Evolutionary conservation across 2,113 vertebrate genomes (phyloP).

Genomic region (Oceanites oceanicus): DNA sequence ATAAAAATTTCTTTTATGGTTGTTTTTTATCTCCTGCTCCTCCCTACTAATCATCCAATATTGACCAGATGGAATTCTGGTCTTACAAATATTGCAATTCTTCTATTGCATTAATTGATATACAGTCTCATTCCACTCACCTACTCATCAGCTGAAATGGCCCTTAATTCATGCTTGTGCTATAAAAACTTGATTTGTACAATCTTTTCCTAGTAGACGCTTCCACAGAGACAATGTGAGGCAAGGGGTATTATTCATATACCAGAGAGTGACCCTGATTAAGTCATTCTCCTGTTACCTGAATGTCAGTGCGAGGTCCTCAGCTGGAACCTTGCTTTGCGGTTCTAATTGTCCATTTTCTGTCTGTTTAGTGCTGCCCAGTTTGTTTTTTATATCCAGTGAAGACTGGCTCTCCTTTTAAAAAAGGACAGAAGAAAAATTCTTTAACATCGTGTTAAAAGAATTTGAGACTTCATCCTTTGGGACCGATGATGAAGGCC

Average conservation of each 20-base stretch:
- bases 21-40: not conserved
- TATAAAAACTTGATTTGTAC: not conserved
- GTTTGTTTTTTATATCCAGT: conserved; percentile 89
- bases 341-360: conserved; percentile 93
- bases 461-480: not conserved
- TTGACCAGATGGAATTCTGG: not conserved
- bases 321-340: conserved; percentile 83
- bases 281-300: conserved; percentile 73
- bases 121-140: not conserved
- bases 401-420: conserved; percentile 89
- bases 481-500: not conserved
- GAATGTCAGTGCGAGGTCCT: conserved; percentile 88
- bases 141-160: not conserved
- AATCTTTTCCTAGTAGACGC: not conserved
- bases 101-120: not conserved
- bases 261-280: not conserved
- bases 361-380: conserved; percentile 79
- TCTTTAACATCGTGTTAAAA: not conserved
- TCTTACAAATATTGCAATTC: not conserved
- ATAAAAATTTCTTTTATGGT: not conserved
- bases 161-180: not conserved
- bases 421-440: not conserved
- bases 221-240: not conserved
- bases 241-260: not conserved
- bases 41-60: not conserved